Base-by-base conservation (phyloP, 2,888 invertebrate genomes). In the Lepeophtheirus nordmannii region DNA sequence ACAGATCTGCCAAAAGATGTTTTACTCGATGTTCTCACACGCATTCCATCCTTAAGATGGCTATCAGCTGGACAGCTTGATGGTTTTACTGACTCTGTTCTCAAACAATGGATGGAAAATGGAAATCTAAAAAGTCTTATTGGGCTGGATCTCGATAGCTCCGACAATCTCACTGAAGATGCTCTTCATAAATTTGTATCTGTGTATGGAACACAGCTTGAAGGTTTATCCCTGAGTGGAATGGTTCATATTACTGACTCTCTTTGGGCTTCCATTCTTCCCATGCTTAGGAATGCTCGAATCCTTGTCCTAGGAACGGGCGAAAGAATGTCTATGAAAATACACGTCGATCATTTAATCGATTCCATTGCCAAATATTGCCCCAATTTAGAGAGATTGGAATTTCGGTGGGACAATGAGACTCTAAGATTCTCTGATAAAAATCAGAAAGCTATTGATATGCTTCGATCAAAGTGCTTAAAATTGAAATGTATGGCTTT, bases 171-270 rank as follows among this genome's bases (percentile, higher is more conserved):
- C 69, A 85, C 87, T 0, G 98, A 98, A 75, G 91, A 92, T 73
- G 88, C 85, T 0, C 81, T 98, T 66, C 85, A 89, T 74, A 89
- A 91, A 74, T 93, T 98, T 77, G 78, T 99, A 68, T 87, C 86
- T 40, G 41, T n/a, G 1, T 62, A 39, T 17, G 62, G 62, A 17
- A 12, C 62, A 39, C 62, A 62, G 39, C 62, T 62, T 17, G 39
- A 39, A 17, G 62, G 62, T 23, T 81, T 96, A 57, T 84, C 85
- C 68, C 78, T 96, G 38, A 88, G 90, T 67, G 94, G 98, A 59
- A 97, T 98, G 86, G 88, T 96, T 0, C 96, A 97, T 75, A 88
- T 98, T 71, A 93, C 96, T 0, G 98, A 99, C 79, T 91, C 93
- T 74, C 83, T 99, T 70, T 98, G 97, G 94, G 89, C 92, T 79